Evolutionary conservation across 2,888 invertebrate species (phyloP).

Genomic region (Nomada ruficornis): DNA sequence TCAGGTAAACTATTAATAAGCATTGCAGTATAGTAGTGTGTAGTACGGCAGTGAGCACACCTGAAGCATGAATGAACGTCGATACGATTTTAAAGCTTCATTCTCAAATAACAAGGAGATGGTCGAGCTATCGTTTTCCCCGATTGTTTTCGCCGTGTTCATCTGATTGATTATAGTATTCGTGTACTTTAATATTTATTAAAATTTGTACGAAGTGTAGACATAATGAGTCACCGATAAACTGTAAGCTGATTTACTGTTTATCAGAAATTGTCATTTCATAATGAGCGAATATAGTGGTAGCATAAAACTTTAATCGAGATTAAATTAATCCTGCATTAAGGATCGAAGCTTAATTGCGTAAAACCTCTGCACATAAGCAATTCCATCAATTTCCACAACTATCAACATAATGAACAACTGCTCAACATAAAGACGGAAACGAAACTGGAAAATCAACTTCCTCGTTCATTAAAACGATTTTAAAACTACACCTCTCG

Average conservation of each 20-base stretch:
- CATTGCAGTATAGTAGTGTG: background rate
- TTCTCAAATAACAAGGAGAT: background rate
- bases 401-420: no score
- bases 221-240: background rate
- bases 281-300: background rate
- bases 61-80: background rate
- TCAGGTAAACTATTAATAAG: background rate
- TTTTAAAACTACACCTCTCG: background rate
- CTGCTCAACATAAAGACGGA: background rate
- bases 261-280: background rate
- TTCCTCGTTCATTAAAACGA: background rate
- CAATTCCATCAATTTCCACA: no score
- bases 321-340: background rate
- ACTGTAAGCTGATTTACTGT: background rate
- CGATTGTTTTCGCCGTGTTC: background rate
- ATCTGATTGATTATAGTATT: background rate
- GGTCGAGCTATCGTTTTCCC: background rate
- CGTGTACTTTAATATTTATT: background rate
- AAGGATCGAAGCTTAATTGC: background rate
- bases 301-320: background rate
- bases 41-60: background rate
- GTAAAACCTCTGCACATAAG: background rate
- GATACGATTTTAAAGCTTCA: background rate
- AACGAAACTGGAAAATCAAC: background rate
- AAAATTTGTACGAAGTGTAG: background rate